These are phyloP conservation scores for Trissolcus brochymenae DNA, from an alignment of 2,888 invertebrate species.

Conservation along the genomic window DNA sequence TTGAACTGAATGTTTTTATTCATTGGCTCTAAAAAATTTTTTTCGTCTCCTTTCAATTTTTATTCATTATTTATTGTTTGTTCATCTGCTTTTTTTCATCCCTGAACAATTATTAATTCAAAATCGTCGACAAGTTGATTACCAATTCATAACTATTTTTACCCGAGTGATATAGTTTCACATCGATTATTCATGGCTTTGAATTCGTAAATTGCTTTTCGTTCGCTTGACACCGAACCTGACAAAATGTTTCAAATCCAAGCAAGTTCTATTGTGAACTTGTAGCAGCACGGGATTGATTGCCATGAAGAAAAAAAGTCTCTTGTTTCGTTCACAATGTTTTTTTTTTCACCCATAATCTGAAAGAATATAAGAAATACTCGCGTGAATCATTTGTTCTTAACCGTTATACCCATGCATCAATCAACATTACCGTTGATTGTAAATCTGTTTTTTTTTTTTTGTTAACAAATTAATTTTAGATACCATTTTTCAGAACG, in stretches of 20 bases:
- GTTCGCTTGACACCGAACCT: neutral
- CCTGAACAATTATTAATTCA: too few relatives aligned
- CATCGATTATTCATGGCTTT: constrained; percentile 1
- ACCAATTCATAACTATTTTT: too few relatives aligned
- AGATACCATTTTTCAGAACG: too few relatives aligned
- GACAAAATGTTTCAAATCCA: neutral
- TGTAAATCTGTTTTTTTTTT: constrained; percentile 10
- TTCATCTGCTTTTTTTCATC: too few relatives aligned
- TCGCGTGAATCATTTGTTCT: constrained; percentile 19
- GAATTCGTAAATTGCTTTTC: constrained; percentile 2
- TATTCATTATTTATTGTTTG: too few relatives aligned
- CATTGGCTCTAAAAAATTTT: too few relatives aligned
- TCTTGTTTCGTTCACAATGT: neutral
- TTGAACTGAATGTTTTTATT: too few relatives aligned
- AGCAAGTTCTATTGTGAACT: too few relatives aligned
- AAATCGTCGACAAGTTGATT: too few relatives aligned
- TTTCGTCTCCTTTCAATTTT: too few relatives aligned
- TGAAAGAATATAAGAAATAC: constrained; percentile 7
- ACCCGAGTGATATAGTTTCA: neutral
- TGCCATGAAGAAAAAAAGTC: neutral
- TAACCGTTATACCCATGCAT: constrained; percentile 28
- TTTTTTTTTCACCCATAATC: neutral
- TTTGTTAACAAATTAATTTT: too few relatives aligned
- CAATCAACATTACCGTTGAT: constrained; percentile 25
- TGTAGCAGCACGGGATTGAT: neutral